phyloP scores from a whole-genome alignment of 2,113 vertebrate species.

The Oceanodroma tethys region DNA sequence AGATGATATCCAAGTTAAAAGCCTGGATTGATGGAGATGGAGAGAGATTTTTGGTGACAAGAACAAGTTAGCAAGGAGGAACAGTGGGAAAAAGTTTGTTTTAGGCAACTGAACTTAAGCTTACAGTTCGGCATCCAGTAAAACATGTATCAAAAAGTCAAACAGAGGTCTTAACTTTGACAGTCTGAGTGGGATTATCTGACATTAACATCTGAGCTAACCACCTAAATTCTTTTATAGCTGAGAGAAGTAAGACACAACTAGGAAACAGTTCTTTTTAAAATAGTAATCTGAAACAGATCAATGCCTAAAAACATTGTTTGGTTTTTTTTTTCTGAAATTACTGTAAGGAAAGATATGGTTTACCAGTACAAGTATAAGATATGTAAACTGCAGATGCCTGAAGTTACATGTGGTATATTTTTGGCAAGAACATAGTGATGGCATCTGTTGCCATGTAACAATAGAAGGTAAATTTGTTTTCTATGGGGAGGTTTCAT shows the following conservation, averaged over 20 bases:
- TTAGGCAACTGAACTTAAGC: not conserved
- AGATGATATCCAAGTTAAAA: not conserved
- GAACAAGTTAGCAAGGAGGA: not conserved
- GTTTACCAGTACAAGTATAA: not conserved
- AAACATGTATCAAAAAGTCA: not conserved
- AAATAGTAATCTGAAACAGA: not conserved
- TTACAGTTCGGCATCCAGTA: not conserved
- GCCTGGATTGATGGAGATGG: not conserved
- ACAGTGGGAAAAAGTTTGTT: not conserved
- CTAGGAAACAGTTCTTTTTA: not conserved
- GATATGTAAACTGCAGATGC: not conserved
- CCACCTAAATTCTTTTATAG: not conserved
- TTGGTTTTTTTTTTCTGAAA: not conserved
- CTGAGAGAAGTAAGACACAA: not conserved
- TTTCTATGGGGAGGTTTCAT: not conserved
- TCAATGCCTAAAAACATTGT: rapidly evolving
- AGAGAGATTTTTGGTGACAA: not conserved
- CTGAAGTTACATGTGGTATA: not conserved
- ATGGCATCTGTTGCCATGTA: not conserved
- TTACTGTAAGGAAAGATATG: not conserved
- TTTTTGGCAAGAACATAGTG: not conserved
- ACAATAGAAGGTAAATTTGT: not conserved
- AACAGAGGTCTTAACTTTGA: not conserved
- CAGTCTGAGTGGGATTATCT: not conserved
- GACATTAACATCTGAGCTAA: not conserved